Conservation (phyloP, 92 coral and sea anemone genomes). For the Epizoanthus rinbou region DNA sequence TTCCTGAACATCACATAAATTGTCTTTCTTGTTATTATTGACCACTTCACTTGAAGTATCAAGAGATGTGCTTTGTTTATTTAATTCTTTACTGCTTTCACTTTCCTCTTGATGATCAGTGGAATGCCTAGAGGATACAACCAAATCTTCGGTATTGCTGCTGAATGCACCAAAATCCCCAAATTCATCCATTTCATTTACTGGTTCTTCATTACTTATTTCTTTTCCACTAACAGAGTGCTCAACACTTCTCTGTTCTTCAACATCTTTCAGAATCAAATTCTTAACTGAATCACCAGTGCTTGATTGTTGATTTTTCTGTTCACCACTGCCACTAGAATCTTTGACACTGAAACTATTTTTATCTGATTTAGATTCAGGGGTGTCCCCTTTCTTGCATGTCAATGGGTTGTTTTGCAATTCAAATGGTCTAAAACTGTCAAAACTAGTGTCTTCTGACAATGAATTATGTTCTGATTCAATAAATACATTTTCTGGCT, state of each 20-base stretch:
- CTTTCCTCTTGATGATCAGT: not conserved
- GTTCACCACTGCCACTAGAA: not conserved
- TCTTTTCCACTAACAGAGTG: not conserved
- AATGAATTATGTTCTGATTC: conserved; percentile 2
- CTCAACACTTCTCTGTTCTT: not conserved
- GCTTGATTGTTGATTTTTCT: not conserved
- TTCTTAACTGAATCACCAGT: not conserved
- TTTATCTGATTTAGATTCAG: not conserved
- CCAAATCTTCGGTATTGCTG: not conserved
- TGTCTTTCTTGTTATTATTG: not conserved
- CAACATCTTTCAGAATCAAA: not conserved
- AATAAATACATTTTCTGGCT: not conserved
- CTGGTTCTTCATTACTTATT: not conserved
- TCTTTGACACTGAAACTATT: not conserved
- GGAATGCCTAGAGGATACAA: not conserved
- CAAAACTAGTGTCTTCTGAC: not conserved
- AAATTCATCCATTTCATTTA: conserved; percentile 14
- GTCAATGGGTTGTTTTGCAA: not conserved
- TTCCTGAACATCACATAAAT: not conserved
- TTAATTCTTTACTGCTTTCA: not conserved
- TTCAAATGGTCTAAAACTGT: not conserved
- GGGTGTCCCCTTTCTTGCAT: not conserved
- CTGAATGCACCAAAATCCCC: conserved; percentile 20
- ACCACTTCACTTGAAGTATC: not conserved
- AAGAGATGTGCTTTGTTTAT: not conserved